Base-by-base conservation (phyloP, 2,113 vertebrate genomes). In the Ariopsis seemanni region DNA sequence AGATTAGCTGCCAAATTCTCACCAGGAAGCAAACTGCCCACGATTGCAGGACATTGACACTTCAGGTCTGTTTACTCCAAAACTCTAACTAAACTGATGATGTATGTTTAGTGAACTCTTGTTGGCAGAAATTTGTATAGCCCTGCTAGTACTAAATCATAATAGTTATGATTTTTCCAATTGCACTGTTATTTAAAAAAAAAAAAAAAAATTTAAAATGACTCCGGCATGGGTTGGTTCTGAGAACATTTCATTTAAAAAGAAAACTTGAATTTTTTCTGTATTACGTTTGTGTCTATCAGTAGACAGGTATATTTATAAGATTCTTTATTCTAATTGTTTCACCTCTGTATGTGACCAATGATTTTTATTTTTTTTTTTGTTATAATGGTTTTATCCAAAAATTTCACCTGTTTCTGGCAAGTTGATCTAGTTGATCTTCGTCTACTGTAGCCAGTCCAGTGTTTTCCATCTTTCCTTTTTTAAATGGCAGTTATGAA, bases 231-330 rank as follows among this genome's bases (percentile, higher is more conserved):
- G 87, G 72, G 81, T 85, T 83, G 30, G 81, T 78, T 93, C 92
- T 89, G 91, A 78, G 79, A 87, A 85, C 92, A 92, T 92, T 93
- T 94, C 92, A 93, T 92, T 90, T 58, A 78, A 93, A 94, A 94
- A 93, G 92, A 94, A 95, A 95, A 95, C 95, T 95, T 95, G 95
- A 95, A 95, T 82, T 83, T 79, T 83, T 83, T 86, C 81, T 88
- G 86, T 91, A 77, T 85, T 87, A 63, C 90, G 74, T 84, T 89
- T 80, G 84, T 92, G 93, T 94, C 93, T 93, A 93, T 93, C 92
- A 93, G 92, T 90, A 48, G 85, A 90, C 77, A 88, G 62, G 88
- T 89, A 89, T 91, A 89, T 90, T 88, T 90, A 83, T 88, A 65
- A 86, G 69, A 53, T 60, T 72, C 62, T 88, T 86, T 86, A 57